Percentiles rank a stretch among this genome's conserved stretches.
These are phyloP conservation scores for Baryphthengus martii DNA, from an alignment of 2,113 vertebrate genomes.

Conservation along the genomic window DNA sequence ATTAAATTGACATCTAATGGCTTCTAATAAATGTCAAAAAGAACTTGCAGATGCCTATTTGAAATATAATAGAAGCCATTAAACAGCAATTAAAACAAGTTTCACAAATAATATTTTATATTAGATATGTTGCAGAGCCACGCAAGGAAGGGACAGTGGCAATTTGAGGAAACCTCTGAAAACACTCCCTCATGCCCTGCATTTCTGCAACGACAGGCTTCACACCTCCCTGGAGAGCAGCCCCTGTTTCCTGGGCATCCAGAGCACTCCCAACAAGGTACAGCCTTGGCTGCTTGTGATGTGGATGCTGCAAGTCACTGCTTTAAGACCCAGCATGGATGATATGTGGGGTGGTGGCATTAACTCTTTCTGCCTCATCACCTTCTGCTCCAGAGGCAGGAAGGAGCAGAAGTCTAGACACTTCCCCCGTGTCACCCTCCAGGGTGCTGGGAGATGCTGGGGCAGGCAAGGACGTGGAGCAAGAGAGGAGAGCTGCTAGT, in stretches of 20 bases:
- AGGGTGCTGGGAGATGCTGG: neutral
- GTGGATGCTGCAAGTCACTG: neutral
- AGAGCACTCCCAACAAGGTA: neutral
- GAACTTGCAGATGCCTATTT: constrained; percentile 43
- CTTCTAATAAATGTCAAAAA: constrained; percentile 63
- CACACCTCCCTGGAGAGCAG: neutral
- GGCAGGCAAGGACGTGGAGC: neutral
- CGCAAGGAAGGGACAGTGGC: neutral
- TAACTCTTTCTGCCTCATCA: neutral
- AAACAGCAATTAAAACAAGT: constrained; percentile 61
- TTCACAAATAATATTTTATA: constrained; percentile 55
- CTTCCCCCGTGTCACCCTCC: neutral
- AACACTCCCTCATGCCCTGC: neutral
- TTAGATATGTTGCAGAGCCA: neutral
- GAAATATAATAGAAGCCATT: constrained; percentile 61
- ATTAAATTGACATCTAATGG: constrained; percentile 47
- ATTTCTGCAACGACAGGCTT: neutral
- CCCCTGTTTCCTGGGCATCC: neutral
- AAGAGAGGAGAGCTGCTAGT: neutral
- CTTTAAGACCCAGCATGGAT: neutral
- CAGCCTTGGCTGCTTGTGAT: neutral
- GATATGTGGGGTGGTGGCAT: neutral
- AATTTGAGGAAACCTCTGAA: constrained; percentile 5
- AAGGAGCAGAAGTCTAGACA: neutral
- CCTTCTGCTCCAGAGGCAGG: neutral